Percentiles rank a stretch among this genome's conserved stretches.
Evolutionary conservation across 2,797 vertebrate species (phyloP).

Genomic region (Synanceia verrucosa): DNA sequence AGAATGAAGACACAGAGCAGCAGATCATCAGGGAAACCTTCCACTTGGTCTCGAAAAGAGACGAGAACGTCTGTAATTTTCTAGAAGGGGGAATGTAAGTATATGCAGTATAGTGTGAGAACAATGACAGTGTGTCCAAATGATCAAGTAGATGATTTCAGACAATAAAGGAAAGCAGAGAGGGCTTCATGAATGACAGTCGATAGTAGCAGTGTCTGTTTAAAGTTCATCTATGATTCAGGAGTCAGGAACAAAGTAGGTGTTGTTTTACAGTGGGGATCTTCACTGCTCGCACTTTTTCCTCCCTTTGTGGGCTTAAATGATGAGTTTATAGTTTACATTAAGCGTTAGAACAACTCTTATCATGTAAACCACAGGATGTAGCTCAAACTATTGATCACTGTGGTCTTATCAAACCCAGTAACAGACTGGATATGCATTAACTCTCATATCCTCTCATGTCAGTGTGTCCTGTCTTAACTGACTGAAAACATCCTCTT

Average conservation of each 20-base stretch:
- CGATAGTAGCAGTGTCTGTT: conserved; percentile 23
- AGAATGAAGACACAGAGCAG: conserved; percentile 98
- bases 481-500: conserved; percentile 27
- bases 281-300: background rate
- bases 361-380: background rate
- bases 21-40: conserved; percentile 99
- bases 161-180: background rate
- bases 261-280: conserved; percentile 24
- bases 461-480: background rate
- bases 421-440: background rate
- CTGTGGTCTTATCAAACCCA: conserved; percentile 6
- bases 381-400: background rate
- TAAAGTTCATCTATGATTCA: conserved; percentile 56
- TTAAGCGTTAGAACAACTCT: background rate
- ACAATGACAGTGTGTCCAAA: background rate
- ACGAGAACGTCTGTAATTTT: conserved; percentile 99
- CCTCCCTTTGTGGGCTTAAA: background rate
- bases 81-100: conserved; percentile 98
- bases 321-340: background rate
- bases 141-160: background rate
- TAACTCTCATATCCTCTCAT: background rate
- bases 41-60: conserved; percentile 96
- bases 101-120: background rate
- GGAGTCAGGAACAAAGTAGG: conserved; percentile 19
- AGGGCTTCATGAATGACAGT: conserved; percentile 16